Base-by-base conservation (phyloP, 1,140 invertebrate species). In the Hyles euphorbiae region DNA sequence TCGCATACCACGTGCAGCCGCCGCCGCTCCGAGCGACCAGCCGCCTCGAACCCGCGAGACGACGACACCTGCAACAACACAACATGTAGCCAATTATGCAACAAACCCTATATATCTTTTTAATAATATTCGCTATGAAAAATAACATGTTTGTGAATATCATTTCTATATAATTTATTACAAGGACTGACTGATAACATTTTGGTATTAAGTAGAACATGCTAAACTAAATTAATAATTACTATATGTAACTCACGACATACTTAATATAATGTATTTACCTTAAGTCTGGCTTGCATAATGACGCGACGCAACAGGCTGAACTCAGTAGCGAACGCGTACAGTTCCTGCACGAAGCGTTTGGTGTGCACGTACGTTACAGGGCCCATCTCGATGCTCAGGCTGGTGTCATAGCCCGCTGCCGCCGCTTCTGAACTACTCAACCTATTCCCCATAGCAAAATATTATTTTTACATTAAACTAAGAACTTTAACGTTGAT, bases 291-390 rank as follows among this genome's bases (percentile, higher is more conserved):
- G 0, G 88, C 88, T 64, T 90, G 87, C 65, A 75, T 71, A 12
- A 90, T 79, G 45, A 90, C 87, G 57, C 94, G 93, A 73, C 97
- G 94, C 3, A 98, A 82, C 70, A 97, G 93, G 9, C 94, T 92
- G 75, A 99, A 97, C 70, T 98, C 94, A 33, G 94, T 91, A 53
- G 96, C 94, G 83, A 98, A 98, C 0, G 93, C 92, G 65, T 97
- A 93, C 11, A 98, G 88, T 81, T 98, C 97, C 0, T 93, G 92
- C 36, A 98, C 92, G 89, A 99, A 99, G 53, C 97, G 91, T 74
- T 98, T 96, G 0, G 98, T 99, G 79, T 99, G 98, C 44, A 98
- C 94, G 86, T 98, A 99, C 69, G 95, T 93, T 0, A 98, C 95
- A 0, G 96, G 95, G 3, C 95, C 94, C 94, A 96, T 96, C 70